Evolutionary conservation across 1,140 invertebrate genomes (phyloP).

Genomic region (Aricia agestis): DNA sequence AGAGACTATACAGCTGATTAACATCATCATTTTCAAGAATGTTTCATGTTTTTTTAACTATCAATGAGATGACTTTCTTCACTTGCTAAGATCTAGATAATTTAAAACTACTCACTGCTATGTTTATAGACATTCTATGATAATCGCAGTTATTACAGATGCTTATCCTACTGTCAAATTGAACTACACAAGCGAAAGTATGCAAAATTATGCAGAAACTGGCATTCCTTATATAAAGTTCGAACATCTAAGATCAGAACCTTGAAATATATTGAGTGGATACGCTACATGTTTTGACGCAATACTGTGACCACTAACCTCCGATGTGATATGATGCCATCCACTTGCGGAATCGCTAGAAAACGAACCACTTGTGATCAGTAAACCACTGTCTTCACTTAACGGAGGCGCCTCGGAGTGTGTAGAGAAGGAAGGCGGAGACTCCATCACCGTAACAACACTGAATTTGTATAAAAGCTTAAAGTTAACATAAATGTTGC

Average conservation of each 20-base stretch:
- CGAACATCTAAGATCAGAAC: conserved; percentile 14
- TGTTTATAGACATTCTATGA: background rate
- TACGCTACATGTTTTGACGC: conserved; percentile 15
- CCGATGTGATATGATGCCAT: conserved; percentile 76
- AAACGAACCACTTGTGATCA: conserved; percentile 79
- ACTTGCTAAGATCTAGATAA: background rate
- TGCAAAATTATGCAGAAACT: background rate
- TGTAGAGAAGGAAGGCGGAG: conserved; percentile 78
- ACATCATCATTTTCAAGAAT: background rate
- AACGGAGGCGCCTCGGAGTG: conserved; percentile 78
- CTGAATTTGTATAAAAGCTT: conserved; percentile 41
- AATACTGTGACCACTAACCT: conserved; percentile 63
- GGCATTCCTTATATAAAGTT: background rate
- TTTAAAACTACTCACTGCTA: background rate
- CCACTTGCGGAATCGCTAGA: conserved; percentile 78
- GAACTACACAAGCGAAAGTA: background rate
- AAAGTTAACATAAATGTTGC: conserved; percentile 48
- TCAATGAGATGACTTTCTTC: background rate
- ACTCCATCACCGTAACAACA: conserved; percentile 73
- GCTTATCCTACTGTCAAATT: background rate
- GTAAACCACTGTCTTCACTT: conserved; percentile 79
- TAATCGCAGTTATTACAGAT: background rate
- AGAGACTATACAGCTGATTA: conserved; percentile 10
- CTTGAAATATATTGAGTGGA: conserved; percentile 7
- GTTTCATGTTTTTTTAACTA: background rate